phyloP scores from a whole-genome alignment of 1,140 invertebrate genomes.

The Lucilia sericata region DNA sequence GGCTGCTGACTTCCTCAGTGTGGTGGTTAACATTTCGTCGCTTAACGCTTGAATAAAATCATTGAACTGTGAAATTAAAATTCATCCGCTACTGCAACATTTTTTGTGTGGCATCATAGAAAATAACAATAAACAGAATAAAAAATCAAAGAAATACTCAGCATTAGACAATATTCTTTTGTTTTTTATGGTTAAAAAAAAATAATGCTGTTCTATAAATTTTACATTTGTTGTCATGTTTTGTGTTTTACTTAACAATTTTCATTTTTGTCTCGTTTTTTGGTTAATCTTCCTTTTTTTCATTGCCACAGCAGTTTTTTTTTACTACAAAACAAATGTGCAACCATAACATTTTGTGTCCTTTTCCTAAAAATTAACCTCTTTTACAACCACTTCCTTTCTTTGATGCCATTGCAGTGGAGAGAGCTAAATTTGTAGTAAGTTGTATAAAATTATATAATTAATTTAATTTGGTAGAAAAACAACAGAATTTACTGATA shows the following conservation, averaged over 20 bases:
- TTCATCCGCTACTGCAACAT: constrained; percentile 28
- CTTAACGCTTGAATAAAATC: constrained; percentile 39
- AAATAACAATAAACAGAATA: not conserved
- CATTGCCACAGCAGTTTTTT: not conserved
- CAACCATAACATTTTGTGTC: not conserved
- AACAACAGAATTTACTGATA: not conserved
- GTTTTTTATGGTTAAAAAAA: not conserved
- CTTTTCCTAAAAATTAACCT: not conserved
- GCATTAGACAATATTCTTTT: constrained; percentile 26
- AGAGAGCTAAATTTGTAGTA: not conserved
- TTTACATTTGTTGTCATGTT: constrained; percentile 11
- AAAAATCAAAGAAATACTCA: not conserved
- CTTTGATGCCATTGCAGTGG: not conserved
- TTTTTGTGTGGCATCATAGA: not conserved
- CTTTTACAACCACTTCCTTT: not conserved
- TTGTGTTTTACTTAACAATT: not conserved
- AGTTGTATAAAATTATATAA: not conserved
- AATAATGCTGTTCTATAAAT: constrained; percentile 19
- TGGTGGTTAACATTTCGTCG: constrained; percentile 28
- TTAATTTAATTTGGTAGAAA: not conserved
- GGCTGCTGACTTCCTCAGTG: constrained; percentile 30
- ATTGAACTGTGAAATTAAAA: constrained; percentile 44
- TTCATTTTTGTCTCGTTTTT: not conserved
- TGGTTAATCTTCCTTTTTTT: not conserved
- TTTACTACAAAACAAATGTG: not conserved